Percentiles rank a stretch among this genome's conserved stretches.
These are phyloP conservation scores for Caenorhabditis uteleia DNA, from an alignment of 2,888 invertebrate genomes.

Conservation along the genomic window DNA sequence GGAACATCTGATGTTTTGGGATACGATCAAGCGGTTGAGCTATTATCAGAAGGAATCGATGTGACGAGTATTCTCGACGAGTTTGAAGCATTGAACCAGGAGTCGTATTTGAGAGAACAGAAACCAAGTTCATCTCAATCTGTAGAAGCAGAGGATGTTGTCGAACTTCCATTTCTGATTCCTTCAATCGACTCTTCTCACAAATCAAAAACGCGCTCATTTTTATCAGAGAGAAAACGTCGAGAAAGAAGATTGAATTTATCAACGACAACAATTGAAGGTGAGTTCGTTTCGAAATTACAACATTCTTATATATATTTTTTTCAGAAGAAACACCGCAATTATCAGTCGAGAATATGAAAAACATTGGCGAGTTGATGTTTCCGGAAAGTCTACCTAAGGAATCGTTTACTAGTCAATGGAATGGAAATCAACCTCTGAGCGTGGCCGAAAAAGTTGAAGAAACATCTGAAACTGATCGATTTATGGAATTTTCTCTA, in stretches of 20 bases:
- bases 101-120: conserved; percentile 18
- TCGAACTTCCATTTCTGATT: conserved; percentile 15
- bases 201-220: conserved; percentile 2
- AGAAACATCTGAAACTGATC: background rate
- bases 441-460: background rate
- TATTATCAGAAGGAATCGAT: conserved; percentile 26
- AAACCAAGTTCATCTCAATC: conserved; percentile 27
- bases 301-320: background rate
- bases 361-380: conserved; percentile 22
- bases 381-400: conserved; percentile 25
- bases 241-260: conserved; percentile 20
- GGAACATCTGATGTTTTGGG: conserved; percentile 15
- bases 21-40: conserved; percentile 24
- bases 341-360: background rate
- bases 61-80: conserved; percentile 15
- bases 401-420: conserved; percentile 26
- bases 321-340: conserved; percentile 4
- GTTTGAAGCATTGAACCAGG: conserved; percentile 5
- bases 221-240: conserved; percentile 12
- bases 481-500: conserved; percentile 12
- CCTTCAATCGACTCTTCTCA: background rate
- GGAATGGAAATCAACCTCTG: conserved; percentile 8
- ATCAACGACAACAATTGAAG: conserved; percentile 7
- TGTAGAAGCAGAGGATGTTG: conserved; percentile 1
- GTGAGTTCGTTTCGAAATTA: background rate